Conservation (phyloP, 2,797 vertebrate species). For the Champsocephalus esox region DNA sequence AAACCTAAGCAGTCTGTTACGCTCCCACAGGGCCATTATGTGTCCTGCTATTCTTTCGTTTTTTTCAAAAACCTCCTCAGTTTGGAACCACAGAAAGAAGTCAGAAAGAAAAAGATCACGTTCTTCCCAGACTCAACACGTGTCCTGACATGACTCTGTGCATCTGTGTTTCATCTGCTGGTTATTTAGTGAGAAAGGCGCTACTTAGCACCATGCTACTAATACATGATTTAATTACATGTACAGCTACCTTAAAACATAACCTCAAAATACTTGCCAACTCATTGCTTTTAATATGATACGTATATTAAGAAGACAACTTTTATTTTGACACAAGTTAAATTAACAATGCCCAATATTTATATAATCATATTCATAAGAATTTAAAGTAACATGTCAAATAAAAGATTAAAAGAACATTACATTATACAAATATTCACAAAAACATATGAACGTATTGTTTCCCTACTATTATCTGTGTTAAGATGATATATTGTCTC, state of each 20-base stretch:
- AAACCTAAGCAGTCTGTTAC: neutral
- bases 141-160: neutral
- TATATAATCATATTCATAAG: too few species aligned
- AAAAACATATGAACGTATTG: too few species aligned
- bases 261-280: neutral
- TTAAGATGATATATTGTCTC: neutral
- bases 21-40: neutral
- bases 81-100: conserved; percentile 1
- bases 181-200: neutral
- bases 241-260: neutral
- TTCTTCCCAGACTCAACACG: neutral
- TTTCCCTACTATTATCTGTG: neutral
- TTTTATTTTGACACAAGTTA: too few species aligned
- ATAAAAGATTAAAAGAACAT: too few species aligned
- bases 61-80: conserved; percentile 6
- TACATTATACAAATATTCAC: too few species aligned
- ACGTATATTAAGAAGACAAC: too few species aligned
- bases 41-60: neutral
- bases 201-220: neutral
- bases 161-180: neutral
- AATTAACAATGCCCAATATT: too few species aligned
- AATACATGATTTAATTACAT: neutral
- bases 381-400: too few species aligned
- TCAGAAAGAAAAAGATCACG: neutral
- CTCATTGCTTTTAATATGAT: neutral